Base-by-base conservation (phyloP, 2,113 vertebrate species). In the Bubo blakistoni region DNA sequence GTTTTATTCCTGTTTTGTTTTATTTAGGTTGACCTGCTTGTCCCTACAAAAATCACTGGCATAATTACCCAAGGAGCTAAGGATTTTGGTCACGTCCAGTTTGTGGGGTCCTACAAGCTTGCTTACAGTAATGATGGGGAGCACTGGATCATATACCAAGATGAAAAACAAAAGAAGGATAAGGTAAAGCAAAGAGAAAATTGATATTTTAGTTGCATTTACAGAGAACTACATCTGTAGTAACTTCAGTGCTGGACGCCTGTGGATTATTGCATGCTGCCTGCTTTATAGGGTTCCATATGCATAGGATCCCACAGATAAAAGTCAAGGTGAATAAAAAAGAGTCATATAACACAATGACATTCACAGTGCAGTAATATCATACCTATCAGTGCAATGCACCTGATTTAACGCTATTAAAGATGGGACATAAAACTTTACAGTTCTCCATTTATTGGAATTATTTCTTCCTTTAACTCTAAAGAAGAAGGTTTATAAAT, bases 31-130 rank as follows among this genome's bases (percentile, higher is more conserved):
- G 99, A 99, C 93, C 98, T 99, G 95, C 99, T 99, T 65, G 95
- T 98, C 44, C 99, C 99, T 36, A 99, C 99, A 63, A 99, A 99
- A 98, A 98, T 99, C 94, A 99, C 99, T 21, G 99, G 99, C 49
- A 98, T 99, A 80, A 99, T 99, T 96, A 99, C 99, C 91, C 99
- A 99, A 97, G 99, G 99, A 97, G 99, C 99, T 20, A 99, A 99
- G 98, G 99, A 99, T 98, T 99, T 99, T 93, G 99, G 99, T 69
- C 99, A 99, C 1, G 98, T 99, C 72, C 99, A 99, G 73, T 99
- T 99, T 61, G 99, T 99, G 27, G 99, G 99, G 26, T 99, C 99
- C 36, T 99, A 99, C 98, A 99, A 99, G 97, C 93, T 99, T 66
- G 99, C 99, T 8, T 99, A 99, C 96, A 99, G 99, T 94, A 99